A percentile compares a stretch with the other conserved stretches of the same genome.
phyloP scores from a whole-genome alignment of 2,113 vertebrate species.

The Otus sunia region DNA sequence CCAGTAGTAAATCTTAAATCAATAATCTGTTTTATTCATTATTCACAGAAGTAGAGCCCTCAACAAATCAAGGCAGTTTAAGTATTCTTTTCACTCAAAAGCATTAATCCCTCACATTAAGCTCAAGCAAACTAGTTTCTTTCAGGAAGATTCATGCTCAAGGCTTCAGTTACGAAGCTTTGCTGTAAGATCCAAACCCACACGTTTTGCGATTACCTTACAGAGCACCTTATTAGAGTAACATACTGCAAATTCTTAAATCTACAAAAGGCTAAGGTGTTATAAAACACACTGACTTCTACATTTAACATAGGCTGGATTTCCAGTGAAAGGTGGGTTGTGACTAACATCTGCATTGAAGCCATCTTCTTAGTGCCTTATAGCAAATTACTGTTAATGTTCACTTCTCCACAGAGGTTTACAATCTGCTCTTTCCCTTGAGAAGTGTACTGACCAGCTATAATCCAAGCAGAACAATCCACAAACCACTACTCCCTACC shows the following conservation, averaged over 20 bases:
- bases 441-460: rapidly evolving
- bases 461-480: background rate
- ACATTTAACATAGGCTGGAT: background rate
- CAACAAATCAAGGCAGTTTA: rapidly evolving
- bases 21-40: background rate
- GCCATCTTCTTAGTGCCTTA: background rate
- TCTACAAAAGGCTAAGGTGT: background rate
- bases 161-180: background rate
- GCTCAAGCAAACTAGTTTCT: background rate
- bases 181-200: background rate
- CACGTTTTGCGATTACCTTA: background rate
- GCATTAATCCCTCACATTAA: background rate
- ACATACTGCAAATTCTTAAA: background rate
- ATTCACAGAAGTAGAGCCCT: background rate
- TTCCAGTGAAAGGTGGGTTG: background rate
- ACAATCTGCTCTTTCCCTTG: background rate
- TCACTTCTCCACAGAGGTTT: background rate
- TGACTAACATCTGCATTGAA: background rate
- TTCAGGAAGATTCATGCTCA: background rate
- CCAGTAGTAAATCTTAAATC: background rate
- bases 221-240: background rate
- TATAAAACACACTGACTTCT: background rate
- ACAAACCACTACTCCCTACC: background rate
- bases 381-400: background rate
- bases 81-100: background rate